Evolutionary conservation across 2,888 invertebrate species (phyloP), one percentile per base, ranked within the genome.

Genomic region (Scaptomyza flava): DNA sequence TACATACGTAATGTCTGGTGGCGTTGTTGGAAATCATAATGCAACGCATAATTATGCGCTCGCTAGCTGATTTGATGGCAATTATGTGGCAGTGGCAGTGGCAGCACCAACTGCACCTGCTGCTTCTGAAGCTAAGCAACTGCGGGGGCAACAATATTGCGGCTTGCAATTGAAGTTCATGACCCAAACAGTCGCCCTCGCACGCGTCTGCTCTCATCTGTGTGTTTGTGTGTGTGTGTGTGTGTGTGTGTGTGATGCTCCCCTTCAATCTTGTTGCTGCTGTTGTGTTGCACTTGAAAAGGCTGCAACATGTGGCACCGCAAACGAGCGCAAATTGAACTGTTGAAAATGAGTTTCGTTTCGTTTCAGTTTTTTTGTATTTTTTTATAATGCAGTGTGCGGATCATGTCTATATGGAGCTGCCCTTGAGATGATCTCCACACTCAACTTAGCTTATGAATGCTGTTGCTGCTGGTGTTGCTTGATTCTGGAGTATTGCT

Each of bases 81-180:
- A 80, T 86, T 77, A 80, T 34, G 48, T 33, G 27, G 59, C 46
- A 42, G 23, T 31, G 31, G 50, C 38, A 48, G 6, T 12, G 38
- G 8, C 31, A 54, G 31, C 59, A 59, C 36, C 56, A 50, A 50
- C 47, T 47, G 71, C 75, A 78, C 71, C 72, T 79, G 77, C 68
- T 62, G 43, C 23, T 20, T 14, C 14, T 31, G 11, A 9, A 12
- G 47, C 6, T 43, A 4, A 30, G 8, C 5, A 23, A 20, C 6
- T 33, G 38, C 8, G 38, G 48, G 45, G 52, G 46, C 34, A 9
- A 38, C 65, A 41, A 41, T 51, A 54, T 47, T 68, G 73, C 64
- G 56, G 60, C 65, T 45, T 62, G 60, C 76, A 87, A 87, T 82
- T 82, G 86, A 79, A 82, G 88, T 87, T 82, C 82, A 82, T 72